Evolutionary conservation across 2,888 invertebrate species (phyloP), one percentile per base, ranked within the genome.

Genomic region (Rhagophthalmus giganteus): DNA sequence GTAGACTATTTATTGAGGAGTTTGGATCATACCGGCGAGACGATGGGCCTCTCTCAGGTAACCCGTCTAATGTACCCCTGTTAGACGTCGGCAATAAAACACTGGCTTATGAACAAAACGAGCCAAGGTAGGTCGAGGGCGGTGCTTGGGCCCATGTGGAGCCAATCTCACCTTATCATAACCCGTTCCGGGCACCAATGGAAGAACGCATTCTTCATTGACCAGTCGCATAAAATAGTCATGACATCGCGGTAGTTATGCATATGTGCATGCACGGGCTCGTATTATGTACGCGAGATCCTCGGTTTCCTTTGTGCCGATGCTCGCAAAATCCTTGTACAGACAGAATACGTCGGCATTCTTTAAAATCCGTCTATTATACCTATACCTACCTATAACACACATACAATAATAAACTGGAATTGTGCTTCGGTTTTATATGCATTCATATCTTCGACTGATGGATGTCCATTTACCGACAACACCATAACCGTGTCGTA

Each of bases 151-250:
- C 60, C 63, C 69, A 70, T 72, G 72, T 72, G 68, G 60, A 73
- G 68, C 75, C 74, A 75, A 75, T 75, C 74, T 75, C 72, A 70
- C 71, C 71, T 73, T 73, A 68, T 74, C 74, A 75, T 74, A 75
- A 75, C 74, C 73, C 69, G 70, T 68, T 66, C 69, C 64, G 61
- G 62, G 68, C 64, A 64, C 74, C 74, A 74, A 74, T 74, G 67
- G 68, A 65, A 60, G 64, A 60, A 63, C 65, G 68, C 69, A 72
- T 73, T 69, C 69, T 68, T 72, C 72, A 71, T 71, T 72, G 71
- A 73, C 72, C 73, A 70, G 65, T 71, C 71, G 66, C 72, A 73
- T 73, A 73, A 74, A 73, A 68, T 68, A 72, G 68, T 67, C 67
- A 65, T 67, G 69, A 70, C 70, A 66, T 63, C 51, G 55, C 58